Evolutionary conservation across 2,113 vertebrate species (phyloP).

Genomic region (Vanacampus margaritifer): DNA sequence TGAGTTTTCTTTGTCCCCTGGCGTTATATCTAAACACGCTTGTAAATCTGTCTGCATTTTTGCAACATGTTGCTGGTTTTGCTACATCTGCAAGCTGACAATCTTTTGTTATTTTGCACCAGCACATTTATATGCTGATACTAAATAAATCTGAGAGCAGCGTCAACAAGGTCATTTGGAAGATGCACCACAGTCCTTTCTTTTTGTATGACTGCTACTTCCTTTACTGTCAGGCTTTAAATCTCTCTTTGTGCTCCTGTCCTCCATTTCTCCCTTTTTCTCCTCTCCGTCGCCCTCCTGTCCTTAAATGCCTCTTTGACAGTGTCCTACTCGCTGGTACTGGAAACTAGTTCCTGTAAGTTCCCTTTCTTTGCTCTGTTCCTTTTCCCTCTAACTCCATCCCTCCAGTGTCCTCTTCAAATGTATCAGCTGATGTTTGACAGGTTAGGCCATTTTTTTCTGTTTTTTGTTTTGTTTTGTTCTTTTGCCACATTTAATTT

Average conservation of each 20-base stretch:
- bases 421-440: conserved; percentile 54
- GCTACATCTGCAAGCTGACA: background rate
- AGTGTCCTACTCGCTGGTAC: conserved; percentile 81
- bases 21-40: conserved; percentile 1
- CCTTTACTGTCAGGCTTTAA: conserved; percentile 42
- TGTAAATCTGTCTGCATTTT: conserved; percentile 13
- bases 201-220: conserved; percentile 41
- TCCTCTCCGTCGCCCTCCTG: conserved; percentile 40
- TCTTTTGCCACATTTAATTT: background rate
- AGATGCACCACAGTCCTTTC: conserved; percentile 22
- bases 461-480: conserved; percentile 30
- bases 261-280: conserved; percentile 42
- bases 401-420: conserved; percentile 52
- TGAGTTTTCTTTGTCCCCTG: conserved; percentile 55
- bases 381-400: conserved; percentile 50
- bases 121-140: background rate
- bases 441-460: conserved; percentile 32
- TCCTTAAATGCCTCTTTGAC: conserved; percentile 49
- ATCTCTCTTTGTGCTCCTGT: conserved; percentile 51
- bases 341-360: conserved; percentile 84
- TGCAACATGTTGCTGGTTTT: conserved; percentile 6
- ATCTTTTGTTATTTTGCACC: background rate
- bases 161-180: conserved; percentile 27
- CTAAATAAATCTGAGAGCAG: conserved; percentile 4
- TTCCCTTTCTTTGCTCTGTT: conserved; percentile 64